phyloP scores from a whole-genome alignment of 2,797 vertebrate genomes.

The Semaprochilodus insignis region DNA sequence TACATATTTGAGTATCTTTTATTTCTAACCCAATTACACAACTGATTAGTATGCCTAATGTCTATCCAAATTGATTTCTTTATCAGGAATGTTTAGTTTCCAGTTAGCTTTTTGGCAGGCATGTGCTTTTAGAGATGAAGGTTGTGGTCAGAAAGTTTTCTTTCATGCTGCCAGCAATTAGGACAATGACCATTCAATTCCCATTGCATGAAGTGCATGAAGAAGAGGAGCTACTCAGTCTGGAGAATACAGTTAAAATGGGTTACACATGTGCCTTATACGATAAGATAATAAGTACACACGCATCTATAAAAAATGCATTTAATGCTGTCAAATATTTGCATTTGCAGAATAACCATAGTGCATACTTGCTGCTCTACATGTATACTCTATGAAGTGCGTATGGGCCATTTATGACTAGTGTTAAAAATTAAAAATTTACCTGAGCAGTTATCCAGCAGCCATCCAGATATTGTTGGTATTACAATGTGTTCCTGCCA shows the following conservation, averaged over 20 bases:
- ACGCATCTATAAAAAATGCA: slow-evolving; percentile 14
- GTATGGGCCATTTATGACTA: background rate
- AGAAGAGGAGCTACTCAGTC: slow-evolving; percentile 4
- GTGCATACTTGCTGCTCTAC: background rate
- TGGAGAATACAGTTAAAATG: slow-evolving; percentile 8
- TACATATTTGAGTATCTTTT: slow-evolving; percentile 37
- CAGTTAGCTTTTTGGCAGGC: slow-evolving; percentile 62
- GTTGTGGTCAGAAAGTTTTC: slow-evolving; percentile 45
- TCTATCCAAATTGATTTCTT: slow-evolving; percentile 36
- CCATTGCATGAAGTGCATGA: background rate
- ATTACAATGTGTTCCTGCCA: background rate
- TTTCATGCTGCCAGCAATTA: slow-evolving; percentile 49
- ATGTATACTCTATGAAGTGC: background rate
- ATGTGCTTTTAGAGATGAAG: slow-evolving; percentile 54
- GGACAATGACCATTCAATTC: slow-evolving; percentile 30
- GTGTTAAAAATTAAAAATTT: background rate
- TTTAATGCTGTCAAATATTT: slow-evolving; percentile 26
- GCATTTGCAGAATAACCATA: background rate
- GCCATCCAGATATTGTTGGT: background rate
- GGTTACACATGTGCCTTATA: slow-evolving; percentile 32
- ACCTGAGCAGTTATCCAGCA: background rate
- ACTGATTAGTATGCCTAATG: slow-evolving; percentile 27
- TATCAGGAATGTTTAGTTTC: slow-evolving; percentile 45
- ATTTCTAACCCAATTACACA: slow-evolving; percentile 49
- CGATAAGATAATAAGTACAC: background rate